phyloP scores from a whole-genome alignment of 1,140 invertebrate genomes.

The Lordiphosa clarofinis region DNA sequence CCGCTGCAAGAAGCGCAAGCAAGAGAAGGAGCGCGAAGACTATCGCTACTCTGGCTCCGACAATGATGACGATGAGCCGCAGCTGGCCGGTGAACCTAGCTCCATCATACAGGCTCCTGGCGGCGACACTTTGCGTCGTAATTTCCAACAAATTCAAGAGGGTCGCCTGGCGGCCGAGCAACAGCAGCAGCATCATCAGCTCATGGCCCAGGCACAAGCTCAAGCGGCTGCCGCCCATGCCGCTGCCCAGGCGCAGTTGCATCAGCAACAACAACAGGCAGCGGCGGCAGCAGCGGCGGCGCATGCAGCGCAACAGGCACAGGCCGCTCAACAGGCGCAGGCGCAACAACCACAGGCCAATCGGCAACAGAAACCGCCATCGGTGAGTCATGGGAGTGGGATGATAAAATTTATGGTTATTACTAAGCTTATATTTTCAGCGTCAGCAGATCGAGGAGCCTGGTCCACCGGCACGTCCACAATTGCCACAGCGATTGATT shows the following conservation, averaged over 20 bases:
- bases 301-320: conserved; percentile 79
- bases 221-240: conserved; percentile 80
- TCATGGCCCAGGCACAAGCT: conserved; percentile 63
- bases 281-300: conserved; percentile 75
- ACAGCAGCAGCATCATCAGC: conserved; percentile 72
- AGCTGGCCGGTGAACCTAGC: conserved; percentile 91
- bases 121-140: conserved; percentile 94
- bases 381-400: conserved; percentile 28
- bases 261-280: conserved; percentile 74
- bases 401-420: not conserved
- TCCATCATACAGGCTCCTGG: conserved; percentile 94
- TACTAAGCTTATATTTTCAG: conserved; percentile 60
- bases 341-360: conserved; percentile 69
- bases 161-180: conserved; percentile 83
- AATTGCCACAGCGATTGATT: conserved; percentile 92
- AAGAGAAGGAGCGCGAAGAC: conserved; percentile 92
- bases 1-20: conserved; percentile 95
- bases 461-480: conserved; percentile 90
- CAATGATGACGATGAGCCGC: conserved; percentile 93
- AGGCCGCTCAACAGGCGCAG: conserved; percentile 48
- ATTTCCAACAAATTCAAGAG: conserved; percentile 98
- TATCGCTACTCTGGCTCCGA: conserved; percentile 93
- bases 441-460: conserved; percentile 85
- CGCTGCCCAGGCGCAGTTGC: conserved; percentile 75
- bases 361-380: conserved; percentile 79